phyloP scores from a whole-genome alignment of 2,113 vertebrate species.

The Jaculus jaculus region DNA sequence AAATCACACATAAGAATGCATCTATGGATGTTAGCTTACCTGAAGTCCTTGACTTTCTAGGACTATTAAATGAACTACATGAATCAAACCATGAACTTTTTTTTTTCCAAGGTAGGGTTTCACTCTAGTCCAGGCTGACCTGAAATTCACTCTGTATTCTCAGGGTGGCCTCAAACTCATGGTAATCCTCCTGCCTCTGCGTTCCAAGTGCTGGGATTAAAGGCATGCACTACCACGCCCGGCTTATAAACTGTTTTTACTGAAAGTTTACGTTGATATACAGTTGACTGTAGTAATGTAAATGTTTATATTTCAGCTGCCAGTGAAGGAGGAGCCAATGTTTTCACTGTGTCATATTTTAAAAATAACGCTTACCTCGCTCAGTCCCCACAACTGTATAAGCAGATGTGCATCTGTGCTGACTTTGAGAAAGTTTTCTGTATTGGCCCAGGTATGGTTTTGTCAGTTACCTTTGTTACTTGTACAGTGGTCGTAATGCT shows the following conservation, averaged over 20 bases:
- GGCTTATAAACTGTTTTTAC: no score
- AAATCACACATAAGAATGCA: not conserved
- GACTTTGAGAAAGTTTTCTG: conserved; percentile 99
- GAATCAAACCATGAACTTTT: conserved; percentile 48
- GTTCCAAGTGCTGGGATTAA: no score
- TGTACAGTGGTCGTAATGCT: not conserved
- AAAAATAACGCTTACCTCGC: conserved; percentile 98
- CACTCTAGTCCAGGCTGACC: no score
- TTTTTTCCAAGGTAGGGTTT: no score
- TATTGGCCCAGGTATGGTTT: conserved; percentile 93
- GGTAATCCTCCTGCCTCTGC: no score
- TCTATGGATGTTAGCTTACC: not conserved
- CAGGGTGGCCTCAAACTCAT: no score
- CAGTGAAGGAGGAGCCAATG: conserved; percentile 98
- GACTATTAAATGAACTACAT: not conserved
- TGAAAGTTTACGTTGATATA: conserved; percentile 24
- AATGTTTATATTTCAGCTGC: conserved; percentile 90
- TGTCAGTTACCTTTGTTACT: not conserved
- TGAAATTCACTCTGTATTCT: no score
- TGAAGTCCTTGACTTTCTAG: conserved; percentile 25
- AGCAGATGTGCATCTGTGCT: conserved; percentile 99
- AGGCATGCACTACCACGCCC: no score
- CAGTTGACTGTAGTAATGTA: conserved; percentile 23
- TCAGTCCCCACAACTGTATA: conserved; percentile 99
- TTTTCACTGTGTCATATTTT: conserved; percentile 99